Evolutionary conservation across 2,113 vertebrate species (phyloP).

Genomic region (Callionymus lyra): DNA sequence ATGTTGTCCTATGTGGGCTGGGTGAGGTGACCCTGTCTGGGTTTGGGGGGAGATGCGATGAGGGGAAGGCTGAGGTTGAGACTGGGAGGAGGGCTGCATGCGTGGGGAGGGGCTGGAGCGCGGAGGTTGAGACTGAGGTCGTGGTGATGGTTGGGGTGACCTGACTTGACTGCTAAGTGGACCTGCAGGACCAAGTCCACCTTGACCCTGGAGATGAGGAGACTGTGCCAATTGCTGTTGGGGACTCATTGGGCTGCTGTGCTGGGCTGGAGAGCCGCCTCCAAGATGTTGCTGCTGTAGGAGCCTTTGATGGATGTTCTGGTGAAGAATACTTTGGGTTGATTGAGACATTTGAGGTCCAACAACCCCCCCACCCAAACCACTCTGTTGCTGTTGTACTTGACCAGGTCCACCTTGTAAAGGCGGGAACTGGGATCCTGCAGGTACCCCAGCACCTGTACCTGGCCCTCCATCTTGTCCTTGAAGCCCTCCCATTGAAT

Average conservation of each 20-base stretch:
- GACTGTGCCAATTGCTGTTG: conserved; percentile 80
- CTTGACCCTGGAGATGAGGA: conserved; percentile 86
- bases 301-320: conserved; percentile 86
- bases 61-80: conserved; percentile 91
- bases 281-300: conserved; percentile 64
- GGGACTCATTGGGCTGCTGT: conserved; percentile 92
- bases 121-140: conserved; percentile 88
- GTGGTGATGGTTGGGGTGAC: conserved; percentile 90
- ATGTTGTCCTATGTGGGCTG: conserved; percentile 62
- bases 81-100: conserved; percentile 74
- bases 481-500: conserved; percentile 52
- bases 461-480: conserved; percentile 54
- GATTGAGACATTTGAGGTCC: conserved; percentile 40
- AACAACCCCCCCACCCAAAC: conserved; percentile 26
- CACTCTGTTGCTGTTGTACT: conserved; percentile 42
- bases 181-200: conserved; percentile 64
- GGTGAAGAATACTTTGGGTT: conserved; percentile 66
- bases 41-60: conserved; percentile 95
- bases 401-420: conserved; percentile 61
- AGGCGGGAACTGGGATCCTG: conserved; percentile 69
- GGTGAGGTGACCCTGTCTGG: conserved; percentile 84
- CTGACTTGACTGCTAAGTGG: conserved; percentile 92
- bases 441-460: conserved; percentile 33
- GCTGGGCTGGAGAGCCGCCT: conserved; percentile 79
- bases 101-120: conserved; percentile 94